Evolutionary conservation across 1,140 invertebrate genomes (phyloP).

Genomic region (Steinernema feltiae): DNA sequence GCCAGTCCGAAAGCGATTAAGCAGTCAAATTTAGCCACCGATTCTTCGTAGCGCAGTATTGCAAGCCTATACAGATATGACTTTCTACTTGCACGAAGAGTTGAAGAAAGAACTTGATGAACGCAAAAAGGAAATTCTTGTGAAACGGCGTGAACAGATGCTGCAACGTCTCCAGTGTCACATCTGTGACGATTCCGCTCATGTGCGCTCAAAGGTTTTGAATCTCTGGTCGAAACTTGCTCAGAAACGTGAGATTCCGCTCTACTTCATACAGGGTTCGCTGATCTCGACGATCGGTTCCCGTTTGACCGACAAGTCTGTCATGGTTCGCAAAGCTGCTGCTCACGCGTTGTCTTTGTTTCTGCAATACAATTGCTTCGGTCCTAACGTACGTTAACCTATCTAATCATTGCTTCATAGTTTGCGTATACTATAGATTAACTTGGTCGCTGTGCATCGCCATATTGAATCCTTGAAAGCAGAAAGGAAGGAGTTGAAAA

Average conservation of each 20-base stretch:
- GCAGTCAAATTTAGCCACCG: background rate
- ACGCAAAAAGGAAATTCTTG: background rate
- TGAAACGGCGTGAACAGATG: background rate
- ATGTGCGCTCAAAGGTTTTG: background rate
- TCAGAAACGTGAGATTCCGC: background rate
- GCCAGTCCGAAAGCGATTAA: background rate
- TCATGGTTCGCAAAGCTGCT: background rate
- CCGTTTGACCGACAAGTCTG: background rate
- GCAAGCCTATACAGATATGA: background rate
- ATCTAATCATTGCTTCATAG: background rate
- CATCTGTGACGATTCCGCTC: background rate
- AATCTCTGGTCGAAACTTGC: background rate
- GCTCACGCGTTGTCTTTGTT: background rate
- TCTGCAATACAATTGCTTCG: conserved; percentile 1
- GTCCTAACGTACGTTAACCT: background rate
- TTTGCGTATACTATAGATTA: background rate
- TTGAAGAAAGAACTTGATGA: background rate
- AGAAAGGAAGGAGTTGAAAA: background rate
- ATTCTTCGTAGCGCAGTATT: background rate
- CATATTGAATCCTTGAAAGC: background rate
- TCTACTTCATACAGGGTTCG: background rate
- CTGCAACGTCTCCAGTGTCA: background rate
- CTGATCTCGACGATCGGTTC: conserved; percentile 4
- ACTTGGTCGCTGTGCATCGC: background rate
- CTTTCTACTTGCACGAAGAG: background rate